Conservation (phyloP, 1,140 invertebrate species). For the Drosophila kohkoa region DNA sequence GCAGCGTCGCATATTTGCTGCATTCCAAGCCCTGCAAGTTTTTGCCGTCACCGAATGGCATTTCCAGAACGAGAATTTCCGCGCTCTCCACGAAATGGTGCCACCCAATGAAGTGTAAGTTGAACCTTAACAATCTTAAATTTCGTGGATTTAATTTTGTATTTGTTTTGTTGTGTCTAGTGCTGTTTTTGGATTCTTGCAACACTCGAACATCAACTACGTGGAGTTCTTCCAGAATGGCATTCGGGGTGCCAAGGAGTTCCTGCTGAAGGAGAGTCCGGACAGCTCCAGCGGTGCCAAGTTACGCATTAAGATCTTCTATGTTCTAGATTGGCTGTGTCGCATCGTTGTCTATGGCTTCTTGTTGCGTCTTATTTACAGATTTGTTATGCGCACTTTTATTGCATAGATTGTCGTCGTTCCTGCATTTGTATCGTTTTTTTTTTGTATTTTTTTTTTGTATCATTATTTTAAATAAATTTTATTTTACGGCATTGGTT, state of each 20-base stretch:
- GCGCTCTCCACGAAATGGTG: conserved; percentile 87
- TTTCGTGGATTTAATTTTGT: too few species aligned
- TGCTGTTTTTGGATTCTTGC: conserved; percentile 66
- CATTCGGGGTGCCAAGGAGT: conserved; percentile 86
- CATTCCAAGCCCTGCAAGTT: conserved; percentile 90
- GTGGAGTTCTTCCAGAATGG: conserved; percentile 86
- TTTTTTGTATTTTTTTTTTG: conserved; percentile 13
- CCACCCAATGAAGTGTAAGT: conserved; percentile 87
- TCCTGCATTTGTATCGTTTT: background rate
- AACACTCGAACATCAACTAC: conserved; percentile 85
- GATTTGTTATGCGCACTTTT: conserved; percentile 29
- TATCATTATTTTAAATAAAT: conserved; percentile 2
- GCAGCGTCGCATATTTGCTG: conserved; percentile 92
- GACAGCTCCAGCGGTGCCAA: conserved; percentile 76
- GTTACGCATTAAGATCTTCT: conserved; percentile 64
- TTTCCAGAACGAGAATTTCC: conserved; percentile 91
- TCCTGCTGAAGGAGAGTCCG: conserved; percentile 87
- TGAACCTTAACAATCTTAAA: too few species aligned
- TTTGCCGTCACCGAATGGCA: conserved; percentile 94
- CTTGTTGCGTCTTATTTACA: conserved; percentile 53
- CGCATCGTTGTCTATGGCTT: conserved; percentile 57
- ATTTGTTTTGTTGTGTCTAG: conserved; percentile 20
- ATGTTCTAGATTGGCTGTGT: conserved; percentile 55
- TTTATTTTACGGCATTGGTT: conserved; percentile 25
- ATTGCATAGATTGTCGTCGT: conserved; percentile 21